Percentiles rank a stretch among this genome's conserved stretches.
Conservation (phyloP, 2,113 vertebrate genomes). For the Osmerus mordax region DNA sequence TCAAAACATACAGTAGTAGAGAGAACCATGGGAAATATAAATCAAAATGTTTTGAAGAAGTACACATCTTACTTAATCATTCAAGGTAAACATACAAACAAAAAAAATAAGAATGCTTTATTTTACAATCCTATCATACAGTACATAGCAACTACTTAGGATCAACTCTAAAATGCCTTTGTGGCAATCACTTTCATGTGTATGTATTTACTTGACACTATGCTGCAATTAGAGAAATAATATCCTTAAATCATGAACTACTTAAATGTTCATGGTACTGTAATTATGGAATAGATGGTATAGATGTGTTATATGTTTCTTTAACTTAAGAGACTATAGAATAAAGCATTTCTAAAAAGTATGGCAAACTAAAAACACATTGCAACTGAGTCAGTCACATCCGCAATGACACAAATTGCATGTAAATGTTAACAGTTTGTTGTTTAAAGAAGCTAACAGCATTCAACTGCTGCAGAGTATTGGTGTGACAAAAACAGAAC, state of each 20-base stretch:
- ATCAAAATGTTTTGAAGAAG: not conserved
- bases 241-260: no score
- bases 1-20: slow-evolving; percentile 1
- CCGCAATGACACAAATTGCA: not conserved
- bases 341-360: slow-evolving; percentile 7
- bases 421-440: no score
- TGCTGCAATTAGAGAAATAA: no score
- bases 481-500: slow-evolving; percentile 21
- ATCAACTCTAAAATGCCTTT: no score
- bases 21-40: not conserved
- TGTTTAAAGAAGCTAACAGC: no score
- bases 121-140: not conserved
- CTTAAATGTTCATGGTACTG: no score
- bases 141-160: not conserved
- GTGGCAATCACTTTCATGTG: no score
- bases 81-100: slow-evolving; percentile 24
- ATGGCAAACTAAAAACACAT: not conserved
- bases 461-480: not conserved
- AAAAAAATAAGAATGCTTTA: not conserved
- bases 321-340: not conserved
- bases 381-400: not conserved
- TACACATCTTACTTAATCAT: slow-evolving; percentile 6
- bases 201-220: no score
- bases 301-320: not conserved
- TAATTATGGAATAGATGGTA: no score